Evolutionary conservation across 2,888 invertebrate species (phyloP), one percentile per base, ranked within the genome.

Genomic region (Ommatoiulus sabulosus): DNA sequence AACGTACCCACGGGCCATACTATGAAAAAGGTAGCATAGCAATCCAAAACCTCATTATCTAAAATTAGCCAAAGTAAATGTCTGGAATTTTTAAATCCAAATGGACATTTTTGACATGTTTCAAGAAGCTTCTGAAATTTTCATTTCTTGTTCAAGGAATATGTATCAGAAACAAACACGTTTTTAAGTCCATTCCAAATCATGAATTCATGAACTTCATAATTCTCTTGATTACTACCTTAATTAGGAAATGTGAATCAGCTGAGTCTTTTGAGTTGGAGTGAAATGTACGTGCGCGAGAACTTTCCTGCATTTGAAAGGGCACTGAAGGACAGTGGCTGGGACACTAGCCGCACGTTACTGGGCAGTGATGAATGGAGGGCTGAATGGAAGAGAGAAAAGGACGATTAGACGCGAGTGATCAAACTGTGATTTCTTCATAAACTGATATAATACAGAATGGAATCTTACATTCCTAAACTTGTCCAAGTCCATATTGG

Each of bases 331-430:
- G 52, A 52, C 35, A 52, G 24, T 8, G 87, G 87, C 24, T 87
- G 87, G 87, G 48, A 46, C 1, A 35, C 52, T 7, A 20, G 12
- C 20, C 44, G 48, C 87, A 48, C 52, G 8, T 12, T 87, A 12
- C 87, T 87, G 17, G 87, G 87, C n/a, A 43, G 35, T 24, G 87
- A 87, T 17, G 87, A 87, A 24, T 87, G 87, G 87, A 17, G 87
- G n/a, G 44, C 52, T 12, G 7, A 6, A 20, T 87, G 87, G 87
- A 48, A 87, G 20, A 52, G 6, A 15, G 12, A 85, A 85, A 85
- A 85, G 24, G 20, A 72, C 20, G 17, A 24, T 72, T 72, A 72
- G 8, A 7, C 24, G 24, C 8, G 8, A 10, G 1, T n/a, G 3
- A 72, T 8, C 72, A 24, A 24, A 24, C n/a, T 57, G 20, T n/a